phyloP scores from a whole-genome alignment of 1,140 invertebrate genomes.

The Trichonephila clavata region DNA sequence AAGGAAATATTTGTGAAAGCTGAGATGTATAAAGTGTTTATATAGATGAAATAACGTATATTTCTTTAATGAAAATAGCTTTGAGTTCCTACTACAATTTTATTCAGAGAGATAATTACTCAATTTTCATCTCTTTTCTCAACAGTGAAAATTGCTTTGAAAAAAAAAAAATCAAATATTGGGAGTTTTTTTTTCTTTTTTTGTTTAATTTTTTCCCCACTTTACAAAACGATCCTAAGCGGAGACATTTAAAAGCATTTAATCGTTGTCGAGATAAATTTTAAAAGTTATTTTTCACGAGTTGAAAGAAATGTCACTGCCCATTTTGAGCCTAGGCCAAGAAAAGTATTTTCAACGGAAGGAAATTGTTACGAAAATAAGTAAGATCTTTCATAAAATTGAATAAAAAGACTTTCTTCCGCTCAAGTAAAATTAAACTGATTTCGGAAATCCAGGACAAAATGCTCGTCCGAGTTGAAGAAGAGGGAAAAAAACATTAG shows the following conservation, averaged over 20 bases:
- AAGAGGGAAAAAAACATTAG: background rate
- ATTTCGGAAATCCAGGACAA: constrained; percentile 54
- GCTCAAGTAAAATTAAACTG: constrained; percentile 46
- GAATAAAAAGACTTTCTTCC: constrained; percentile 32
- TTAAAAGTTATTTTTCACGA: constrained; percentile 34
- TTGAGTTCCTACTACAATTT: background rate
- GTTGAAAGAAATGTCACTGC: constrained; percentile 18
- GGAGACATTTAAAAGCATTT: constrained; percentile 20
- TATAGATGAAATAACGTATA: background rate
- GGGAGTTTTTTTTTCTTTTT: too few species aligned
- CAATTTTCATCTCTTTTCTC: background rate
- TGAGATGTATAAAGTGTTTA: background rate
- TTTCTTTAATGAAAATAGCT: background rate
- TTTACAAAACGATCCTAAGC: background rate
- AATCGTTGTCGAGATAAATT: constrained; percentile 54
- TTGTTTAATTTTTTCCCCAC: background rate
- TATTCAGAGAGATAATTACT: background rate
- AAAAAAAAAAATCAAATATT: too few species aligned
- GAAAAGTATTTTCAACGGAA: constrained; percentile 36
- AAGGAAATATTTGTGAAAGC: constrained; percentile 19
- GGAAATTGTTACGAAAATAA: constrained; percentile 48
- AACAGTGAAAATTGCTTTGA: too few species aligned
- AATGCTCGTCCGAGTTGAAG: constrained; percentile 29
- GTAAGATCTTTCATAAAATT: constrained; percentile 38
- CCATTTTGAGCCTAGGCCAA: constrained; percentile 50